Conservation (phyloP, 2,888 invertebrate species). For the Neoscelio sp. region DNA sequence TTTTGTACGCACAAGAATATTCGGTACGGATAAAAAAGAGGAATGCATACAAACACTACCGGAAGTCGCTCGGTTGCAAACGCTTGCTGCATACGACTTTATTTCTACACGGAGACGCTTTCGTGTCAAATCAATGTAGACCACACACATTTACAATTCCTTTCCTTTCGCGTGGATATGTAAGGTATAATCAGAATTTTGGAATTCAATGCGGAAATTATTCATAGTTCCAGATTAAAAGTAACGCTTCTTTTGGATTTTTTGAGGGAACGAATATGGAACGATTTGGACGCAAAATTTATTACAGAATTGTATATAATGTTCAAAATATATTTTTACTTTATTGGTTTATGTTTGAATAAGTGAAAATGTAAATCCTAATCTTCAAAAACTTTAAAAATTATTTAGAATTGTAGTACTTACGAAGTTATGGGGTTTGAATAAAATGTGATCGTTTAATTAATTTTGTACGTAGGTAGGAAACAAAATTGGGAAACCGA, state of each 20-base stretch:
- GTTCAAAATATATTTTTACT: too few relatives aligned
- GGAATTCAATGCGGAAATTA: slow-evolving; percentile 14
- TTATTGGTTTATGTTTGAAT: too few relatives aligned
- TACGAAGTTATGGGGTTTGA: too few relatives aligned
- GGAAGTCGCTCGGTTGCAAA: slow-evolving; percentile 33
- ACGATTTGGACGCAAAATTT: too few relatives aligned
- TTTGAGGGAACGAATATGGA: too few relatives aligned
- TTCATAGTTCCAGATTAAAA: slow-evolving; percentile 10
- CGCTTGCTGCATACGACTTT: slow-evolving; percentile 35
- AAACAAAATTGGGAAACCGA: too few relatives aligned
- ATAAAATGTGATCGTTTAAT: too few relatives aligned
- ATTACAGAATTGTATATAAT: too few relatives aligned
- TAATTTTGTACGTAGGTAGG: too few relatives aligned
- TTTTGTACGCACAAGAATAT: slow-evolving; percentile 67
- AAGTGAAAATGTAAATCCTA: too few relatives aligned
- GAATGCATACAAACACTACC: slow-evolving; percentile 36
- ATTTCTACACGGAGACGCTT: slow-evolving; percentile 41
- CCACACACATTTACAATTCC: slow-evolving; percentile 28
- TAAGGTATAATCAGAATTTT: slow-evolving; percentile 15
- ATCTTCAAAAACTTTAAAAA: too few relatives aligned
- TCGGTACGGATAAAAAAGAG: slow-evolving; percentile 54
- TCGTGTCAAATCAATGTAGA: slow-evolving; percentile 24
- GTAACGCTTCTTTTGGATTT: not conserved
- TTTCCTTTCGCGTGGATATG: slow-evolving; percentile 13
- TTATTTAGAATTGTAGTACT: too few relatives aligned